Evolutionary conservation across 2,888 invertebrate species (phyloP).

Genomic region (Oasisia sp.): DNA sequence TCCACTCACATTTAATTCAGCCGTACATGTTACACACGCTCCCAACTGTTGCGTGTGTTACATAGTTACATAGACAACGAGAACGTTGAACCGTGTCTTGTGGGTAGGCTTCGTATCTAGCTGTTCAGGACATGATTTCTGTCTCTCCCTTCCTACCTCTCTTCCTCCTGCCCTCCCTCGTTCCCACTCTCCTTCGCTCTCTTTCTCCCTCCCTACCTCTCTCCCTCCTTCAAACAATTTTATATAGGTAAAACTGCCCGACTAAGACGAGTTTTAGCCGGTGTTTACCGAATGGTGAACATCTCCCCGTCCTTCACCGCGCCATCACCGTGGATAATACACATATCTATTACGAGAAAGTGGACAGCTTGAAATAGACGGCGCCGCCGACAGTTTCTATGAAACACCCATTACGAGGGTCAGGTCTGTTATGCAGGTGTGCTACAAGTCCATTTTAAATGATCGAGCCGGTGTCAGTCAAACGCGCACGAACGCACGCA

Average conservation of each 20-base stretch:
- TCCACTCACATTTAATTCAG: neutral
- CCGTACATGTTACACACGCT: neutral
- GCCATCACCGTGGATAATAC: neutral
- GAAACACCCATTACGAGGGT: neutral
- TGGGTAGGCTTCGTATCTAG: neutral
- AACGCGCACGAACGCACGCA: neutral
- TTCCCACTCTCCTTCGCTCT: no score
- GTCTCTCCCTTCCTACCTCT: no score
- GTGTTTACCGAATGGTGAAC: no score
- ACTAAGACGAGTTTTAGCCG: no score
- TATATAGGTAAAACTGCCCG: no score
- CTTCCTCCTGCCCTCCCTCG: no score
- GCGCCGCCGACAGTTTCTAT: neutral
- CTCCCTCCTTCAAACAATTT: no score
- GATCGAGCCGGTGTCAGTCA: neutral
- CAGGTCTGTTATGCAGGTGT: neutral
- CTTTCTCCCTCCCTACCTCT: no score
- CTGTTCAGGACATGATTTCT: no score
- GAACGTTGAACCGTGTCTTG: neutral
- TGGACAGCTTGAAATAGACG: neutral
- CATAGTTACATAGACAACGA: neutral
- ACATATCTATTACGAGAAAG: neutral
- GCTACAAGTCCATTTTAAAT: neutral
- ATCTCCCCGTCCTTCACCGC: no score
- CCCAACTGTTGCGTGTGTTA: neutral